Evolutionary conservation across 2,113 vertebrate species (phyloP).

Genomic region (Varanus salvator): DNA sequence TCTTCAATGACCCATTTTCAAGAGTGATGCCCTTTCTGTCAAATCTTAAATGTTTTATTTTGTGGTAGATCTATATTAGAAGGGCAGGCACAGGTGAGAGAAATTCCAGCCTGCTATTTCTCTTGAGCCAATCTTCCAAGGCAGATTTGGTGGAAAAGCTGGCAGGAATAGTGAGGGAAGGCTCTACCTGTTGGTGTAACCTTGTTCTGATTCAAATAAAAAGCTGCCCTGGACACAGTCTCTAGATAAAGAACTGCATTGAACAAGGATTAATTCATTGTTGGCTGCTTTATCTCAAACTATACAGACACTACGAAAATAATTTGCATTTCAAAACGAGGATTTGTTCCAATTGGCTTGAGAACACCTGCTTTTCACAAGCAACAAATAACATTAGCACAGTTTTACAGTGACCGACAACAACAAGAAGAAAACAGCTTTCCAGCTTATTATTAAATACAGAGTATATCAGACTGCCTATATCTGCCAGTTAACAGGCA

Average conservation of each 20-base stretch:
- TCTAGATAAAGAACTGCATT: constrained; percentile 75
- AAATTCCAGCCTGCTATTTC: background rate
- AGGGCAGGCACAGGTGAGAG: background rate
- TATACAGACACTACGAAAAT: constrained; percentile 70
- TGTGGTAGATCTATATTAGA: background rate
- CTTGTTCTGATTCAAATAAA: constrained; percentile 63
- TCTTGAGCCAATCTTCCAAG: background rate
- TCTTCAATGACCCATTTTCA: background rate
- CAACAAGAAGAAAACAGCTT: constrained; percentile 36
- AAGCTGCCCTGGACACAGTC: constrained; percentile 63
- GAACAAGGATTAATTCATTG: constrained; percentile 82
- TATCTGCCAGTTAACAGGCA: background rate
- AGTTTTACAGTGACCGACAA: constrained; percentile 54
- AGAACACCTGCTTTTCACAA: constrained; percentile 78
- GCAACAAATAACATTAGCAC: constrained; percentile 68
- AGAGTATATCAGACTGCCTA: constrained; percentile 20
- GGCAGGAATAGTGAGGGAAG: no score
- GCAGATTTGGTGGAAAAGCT: background rate
- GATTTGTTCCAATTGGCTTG: constrained; percentile 79
- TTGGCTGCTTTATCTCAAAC: constrained; percentile 80
- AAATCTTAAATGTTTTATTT: background rate
- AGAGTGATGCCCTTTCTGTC: background rate
- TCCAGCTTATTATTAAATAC: constrained; percentile 54
- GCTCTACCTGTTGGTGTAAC: constrained; percentile 73
- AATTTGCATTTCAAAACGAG: constrained; percentile 84